Evolutionary conservation across 2,797 vertebrate genomes (phyloP), one percentile per base, ranked within the genome.

Genomic region (Onychomys arenicola): DNA sequence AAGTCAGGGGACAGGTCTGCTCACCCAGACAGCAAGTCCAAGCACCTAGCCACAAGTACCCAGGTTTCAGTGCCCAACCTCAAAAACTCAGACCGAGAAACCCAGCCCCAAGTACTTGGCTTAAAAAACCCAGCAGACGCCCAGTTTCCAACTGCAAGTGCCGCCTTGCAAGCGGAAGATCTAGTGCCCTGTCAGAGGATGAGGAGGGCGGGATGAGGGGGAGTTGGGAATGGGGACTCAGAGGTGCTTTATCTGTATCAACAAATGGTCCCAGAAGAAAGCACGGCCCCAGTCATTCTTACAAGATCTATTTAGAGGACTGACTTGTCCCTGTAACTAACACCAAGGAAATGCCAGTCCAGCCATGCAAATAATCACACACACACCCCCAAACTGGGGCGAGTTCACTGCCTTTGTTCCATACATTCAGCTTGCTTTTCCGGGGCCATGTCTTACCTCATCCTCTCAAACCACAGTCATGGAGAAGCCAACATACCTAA

Each of bases 351-450:
- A 95, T 63, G 84, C 69, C 88, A 80, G 75, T 19, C 76, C 40
- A 78, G 81, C 17, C 80, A 43, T 46, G 84, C 12, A 49, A 94
- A 93, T 89, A 82, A 91, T 27, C 83, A 87, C 90, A 89, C 82
- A 83, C 77, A 2, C 46, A 49, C 46, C 46, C 40, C 46, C 63
- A 77, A 91, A 46, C 1, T 37, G 69, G 69, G 89, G 4, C 43
- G 34, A 34, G 52, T 65, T 46, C 43, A 76, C 63, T 59, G 63
- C 82, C 91, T 96, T 89, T 85, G 25, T 69, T 86, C 63, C 90
- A 5, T 37, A 37, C 6, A 88, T 6, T 63, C 37, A n/a, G 55
- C 12, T 34, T 57, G n/a, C 49, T 76, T 49, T 69, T 87, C 43
- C 17, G 76, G 85, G 37, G 59, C 52, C 14, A 7, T 85, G 6